Base-by-base conservation (phyloP, 2,797 vertebrate genomes). In the Crax fasciolata region DNA sequence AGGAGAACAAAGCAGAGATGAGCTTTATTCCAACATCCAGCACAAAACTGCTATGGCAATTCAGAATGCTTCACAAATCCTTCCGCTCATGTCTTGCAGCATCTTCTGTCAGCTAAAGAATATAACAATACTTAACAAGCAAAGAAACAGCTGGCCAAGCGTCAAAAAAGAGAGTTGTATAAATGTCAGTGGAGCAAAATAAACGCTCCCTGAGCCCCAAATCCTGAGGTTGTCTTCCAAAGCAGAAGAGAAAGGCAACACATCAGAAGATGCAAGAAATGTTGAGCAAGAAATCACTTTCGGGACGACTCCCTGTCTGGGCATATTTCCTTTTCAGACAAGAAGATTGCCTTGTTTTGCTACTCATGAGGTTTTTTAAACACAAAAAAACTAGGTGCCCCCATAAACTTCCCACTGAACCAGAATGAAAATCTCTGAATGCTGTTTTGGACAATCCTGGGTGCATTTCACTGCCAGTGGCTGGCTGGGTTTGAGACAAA, bases 221-320 rank as follows among this genome's bases (percentile, higher is more conserved):
- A 77, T 57, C 32, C 44, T 4, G 32, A 66, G 25, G 38, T 87
- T 54, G 9, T 62, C 48, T 41, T 78, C 76, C 54, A 72, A 65
- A 82, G 54, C 39, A 87, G 46, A 73, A 57, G 38, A 75, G 43
- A 82, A 91, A 13, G 25, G 27, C 32, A 32, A 46, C 21, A 5
- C 18, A 11, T 6, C 0, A 2, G 23, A 61, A 62, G 6, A 32
- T 2, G 2, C 17, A 38, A 0, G 0, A 61, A 76, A 43, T 11
- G 11, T 18, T n/a, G 54, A 19, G 9, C 24, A 35, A 41, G n/a
- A 32, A 75, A 87, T 17, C 4, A 6, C 57, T 52, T 44, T 39
- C 68, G 74, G 52, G 1, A 3, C 1, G 1, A 17, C 39, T 46
- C 1, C 1, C 11, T 46, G 51, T 9, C 58, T 54, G 52, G 41